Evolutionary conservation across 2,888 invertebrate species (phyloP), one percentile per base, ranked within the genome.

Genomic region (Proisotoma minuta): DNA sequence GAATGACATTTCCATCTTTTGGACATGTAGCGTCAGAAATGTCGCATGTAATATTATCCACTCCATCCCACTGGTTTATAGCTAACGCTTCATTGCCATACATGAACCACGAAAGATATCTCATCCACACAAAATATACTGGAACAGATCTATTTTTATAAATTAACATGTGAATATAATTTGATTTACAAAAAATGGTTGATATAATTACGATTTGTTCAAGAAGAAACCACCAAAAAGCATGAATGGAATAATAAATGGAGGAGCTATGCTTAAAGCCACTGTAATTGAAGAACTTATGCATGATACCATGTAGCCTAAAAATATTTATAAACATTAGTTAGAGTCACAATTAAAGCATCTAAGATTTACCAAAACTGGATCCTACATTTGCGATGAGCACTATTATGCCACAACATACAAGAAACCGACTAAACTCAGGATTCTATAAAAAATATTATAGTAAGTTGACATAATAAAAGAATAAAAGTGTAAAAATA

Each of bases 201-300:
- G 24, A 18, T 26, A 28, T 60, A 79, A 83, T 82, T 81, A 91
- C 86, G 86, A 88, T 23, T 89, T 85, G 77, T 96, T 96, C 47
- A 97, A 81, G 79, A 95, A 95, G 82, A 93, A 95, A 48, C 97
- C 97, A 63, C 96, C 96, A 77, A 98, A 97, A 20, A 98, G 81
- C 79, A 97, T 82, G 78, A 67, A 89, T 0, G 97, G 96, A 63
- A 97, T 91, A 71, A 96, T 87, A 63, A 95, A 83, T 3, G 96
- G 91, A 1, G 96, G 93, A 0, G 93, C 91, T 57, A 97, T 83
- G 0, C 94, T 89, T 1, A 95, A 81, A 0, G 95, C 95, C 84
- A 95, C 89, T 50, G 89, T 62, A 20, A 65, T 57, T 10, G 63
- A 63, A 3, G 62, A 47, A 73, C 92, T 88, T 0, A 88, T 81